Conservation (phyloP, 1,140 invertebrate genomes). For the Babylonia areolata region DNA sequence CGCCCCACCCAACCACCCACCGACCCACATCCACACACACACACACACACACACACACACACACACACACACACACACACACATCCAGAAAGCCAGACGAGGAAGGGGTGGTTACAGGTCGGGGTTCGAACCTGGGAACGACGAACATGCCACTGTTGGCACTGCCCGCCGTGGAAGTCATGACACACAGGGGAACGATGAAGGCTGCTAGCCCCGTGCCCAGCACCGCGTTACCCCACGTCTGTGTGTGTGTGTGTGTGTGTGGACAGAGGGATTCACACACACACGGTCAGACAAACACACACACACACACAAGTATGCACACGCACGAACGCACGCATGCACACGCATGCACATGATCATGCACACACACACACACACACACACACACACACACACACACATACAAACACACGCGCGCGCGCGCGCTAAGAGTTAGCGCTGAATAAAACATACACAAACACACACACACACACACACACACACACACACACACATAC, state of each 20-base stretch:
- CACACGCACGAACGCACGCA: neutral
- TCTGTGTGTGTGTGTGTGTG: too few species aligned
- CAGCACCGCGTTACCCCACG: slow-evolving; percentile 60
- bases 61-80: neutral
- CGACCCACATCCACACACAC: too few species aligned
- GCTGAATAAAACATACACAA: too few species aligned
- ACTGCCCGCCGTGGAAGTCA: slow-evolving; percentile 63
- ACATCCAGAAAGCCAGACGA: too few species aligned
- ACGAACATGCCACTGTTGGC: slow-evolving; percentile 61
- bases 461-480: too few species aligned
- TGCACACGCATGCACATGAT: neutral
- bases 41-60: too few species aligned
- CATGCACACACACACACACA: neutral
- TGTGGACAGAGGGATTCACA: too few species aligned
- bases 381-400: too few species aligned
- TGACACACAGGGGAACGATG: slow-evolving; percentile 64
- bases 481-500: too few species aligned
- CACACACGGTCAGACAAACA: neutral
- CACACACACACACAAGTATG: neutral
- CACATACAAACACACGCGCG: too few species aligned
- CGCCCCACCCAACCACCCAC: too few species aligned
- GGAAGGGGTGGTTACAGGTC: neutral
- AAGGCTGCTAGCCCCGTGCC: slow-evolving; percentile 48
- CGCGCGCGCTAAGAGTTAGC: too few species aligned
- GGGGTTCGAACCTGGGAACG: slow-evolving; percentile 57